Evolutionary conservation across 2,888 invertebrate species (phyloP), one percentile per base, ranked within the genome.

Genomic region (Leucophenga maculata): DNA sequence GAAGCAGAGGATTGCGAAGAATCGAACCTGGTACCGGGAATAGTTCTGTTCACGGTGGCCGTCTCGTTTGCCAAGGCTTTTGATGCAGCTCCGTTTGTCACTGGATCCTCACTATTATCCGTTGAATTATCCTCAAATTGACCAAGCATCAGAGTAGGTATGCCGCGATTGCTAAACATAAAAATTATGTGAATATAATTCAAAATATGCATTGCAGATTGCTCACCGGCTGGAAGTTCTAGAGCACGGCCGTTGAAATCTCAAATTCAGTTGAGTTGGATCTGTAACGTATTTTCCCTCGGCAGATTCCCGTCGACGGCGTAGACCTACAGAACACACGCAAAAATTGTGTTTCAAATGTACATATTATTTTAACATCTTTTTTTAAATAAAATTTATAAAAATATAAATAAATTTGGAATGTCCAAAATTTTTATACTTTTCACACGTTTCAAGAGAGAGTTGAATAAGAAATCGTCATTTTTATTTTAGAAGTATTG

Each of bases 221-320:
- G 18, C 82, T 76, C 83, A 88, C 89, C 88, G 86, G 73, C 85
- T 86, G 6, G 82, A 77, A 59, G 84, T 86, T 65, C 89, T 85
- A 76, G 91, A 90, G 71, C 91, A 83, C n/a, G 93, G 93, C 76
- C 95, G 90, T 83, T 93, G 93, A 90, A 95, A 95, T 72, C 94
- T 91, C 81, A 95, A 90, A 89, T 94, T 94, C 80, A 95, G 89
- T 86, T 96, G 95, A 72, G 94, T 92, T 73, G 94, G 94, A 89
- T 96, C 96, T 32, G 93, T 93, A 31, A 95, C 94, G 89, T 96
- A 96, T 89, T 96, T 96, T 52, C 75, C 80, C 74, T 95, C 95
- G 70, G 90, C 90, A 78, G 94, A 92, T 78, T 95, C 93, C 44
- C 96, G 91, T 54, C 93, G 90, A 20, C 95, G 91, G 50, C 96